Evolutionary conservation across 2,113 vertebrate genomes (phyloP), one percentile per base, ranked within the genome.

Genomic region (Nettapus auritus): DNA sequence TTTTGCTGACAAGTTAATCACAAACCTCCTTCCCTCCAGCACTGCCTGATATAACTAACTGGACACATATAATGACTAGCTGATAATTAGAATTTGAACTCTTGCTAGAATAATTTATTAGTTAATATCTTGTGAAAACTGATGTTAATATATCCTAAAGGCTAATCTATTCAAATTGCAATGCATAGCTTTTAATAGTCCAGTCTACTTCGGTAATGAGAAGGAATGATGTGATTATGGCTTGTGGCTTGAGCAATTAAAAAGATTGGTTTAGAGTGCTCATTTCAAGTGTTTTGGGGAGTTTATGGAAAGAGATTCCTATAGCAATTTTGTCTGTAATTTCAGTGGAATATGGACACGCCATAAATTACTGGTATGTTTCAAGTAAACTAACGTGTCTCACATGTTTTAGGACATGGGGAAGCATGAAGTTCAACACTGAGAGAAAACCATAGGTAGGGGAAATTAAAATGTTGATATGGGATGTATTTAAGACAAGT

Each of bases 81-180:
- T 64, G 23, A 22, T 70, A 92, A 96, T 89, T 82, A 78, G 86
- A 81, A 38, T 67, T 82, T 71, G 29, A 95, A 85, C 17, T 88
- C 53, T 63, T 84, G 53, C 80, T 90, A 79, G 69, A 82, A 36
- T 85, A 93, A 95, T 89, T 89, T 82, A 70, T 92, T 95, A 77
- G 84, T 34, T 90, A 91, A 91, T 81, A 88, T 87, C 12, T 83
- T 82, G 68, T 77, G 57, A 92, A 85, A 77, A 82, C 85, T 92
- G 70, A 89, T 91, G 70, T 50, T 89, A 93, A 91, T 93, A 34
- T 84, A 53, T 88, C 83, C 69, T 76, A 78, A 93, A 96, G 89
- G 60, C 52, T 94, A 86, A 91, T 92, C 68, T 73, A 75, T 95
- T 96, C 75, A 69, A 56, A 92, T 82, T 96, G 73, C 46, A 86